Conservation (phyloP, 2,113 vertebrate genomes). For the Pomatorhinus ruficollis region DNA sequence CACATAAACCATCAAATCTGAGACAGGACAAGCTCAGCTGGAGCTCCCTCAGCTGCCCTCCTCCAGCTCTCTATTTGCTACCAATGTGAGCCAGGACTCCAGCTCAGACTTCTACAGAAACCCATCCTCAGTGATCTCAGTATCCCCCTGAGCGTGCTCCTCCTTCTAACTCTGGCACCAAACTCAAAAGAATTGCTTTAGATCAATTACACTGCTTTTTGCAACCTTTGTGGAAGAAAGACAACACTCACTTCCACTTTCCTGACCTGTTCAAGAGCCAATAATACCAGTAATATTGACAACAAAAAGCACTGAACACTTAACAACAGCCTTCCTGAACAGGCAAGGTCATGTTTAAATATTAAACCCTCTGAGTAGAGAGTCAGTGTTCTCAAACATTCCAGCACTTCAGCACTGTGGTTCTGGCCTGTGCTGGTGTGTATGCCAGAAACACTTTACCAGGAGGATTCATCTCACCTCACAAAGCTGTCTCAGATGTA, state of each 20-base stretch:
- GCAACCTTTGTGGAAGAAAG: not conserved
- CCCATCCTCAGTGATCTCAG: not conserved
- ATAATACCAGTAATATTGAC: not conserved
- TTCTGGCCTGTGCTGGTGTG: not conserved
- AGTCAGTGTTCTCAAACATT: not conserved
- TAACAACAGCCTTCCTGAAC: not conserved
- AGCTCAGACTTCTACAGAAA: not conserved
- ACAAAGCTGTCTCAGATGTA: accelerated
- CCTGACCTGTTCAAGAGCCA: not conserved
- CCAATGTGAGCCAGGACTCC: not conserved
- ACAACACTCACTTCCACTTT: not conserved
- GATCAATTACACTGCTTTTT: not conserved
- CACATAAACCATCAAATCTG: not conserved
- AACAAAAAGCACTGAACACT: not conserved
- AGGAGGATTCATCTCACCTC: not conserved
- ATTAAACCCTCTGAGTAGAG: not conserved
- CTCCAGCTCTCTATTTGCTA: not conserved
- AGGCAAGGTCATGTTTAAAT: not conserved
- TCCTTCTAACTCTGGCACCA: not conserved
- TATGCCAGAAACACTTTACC: not conserved
- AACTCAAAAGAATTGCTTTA: not conserved
- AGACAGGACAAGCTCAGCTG: not conserved
- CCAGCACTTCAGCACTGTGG: not conserved
- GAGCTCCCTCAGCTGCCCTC: not conserved
- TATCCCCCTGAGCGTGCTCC: not conserved